These are phyloP conservation scores for Cryptoblepharus egeriae DNA, from an alignment of 2,797 vertebrate species.

Conservation along the genomic window DNA sequence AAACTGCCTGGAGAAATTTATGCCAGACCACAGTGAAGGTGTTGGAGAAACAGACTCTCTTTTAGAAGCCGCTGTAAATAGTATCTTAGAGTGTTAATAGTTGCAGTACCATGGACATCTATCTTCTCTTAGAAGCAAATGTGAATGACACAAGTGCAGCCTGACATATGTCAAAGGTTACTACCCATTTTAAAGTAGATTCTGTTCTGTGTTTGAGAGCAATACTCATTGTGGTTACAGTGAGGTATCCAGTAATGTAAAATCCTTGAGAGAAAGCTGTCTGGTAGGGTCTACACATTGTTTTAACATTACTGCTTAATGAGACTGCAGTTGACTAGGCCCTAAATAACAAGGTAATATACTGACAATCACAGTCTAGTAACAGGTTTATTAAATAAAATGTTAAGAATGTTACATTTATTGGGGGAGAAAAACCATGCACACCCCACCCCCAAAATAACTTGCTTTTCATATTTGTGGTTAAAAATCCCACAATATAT, in stretches of 20 bases:
- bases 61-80: slow-evolving; percentile 99
- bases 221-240: slow-evolving; percentile 80
- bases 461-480: slow-evolving; percentile 12
- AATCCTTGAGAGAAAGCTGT: slow-evolving; percentile 78
- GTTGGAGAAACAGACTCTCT: slow-evolving; percentile 93
- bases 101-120: slow-evolving; percentile 71
- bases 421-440: slow-evolving; percentile 69
- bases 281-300: slow-evolving; percentile 75
- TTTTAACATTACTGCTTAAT: slow-evolving; percentile 59
- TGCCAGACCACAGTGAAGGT: slow-evolving; percentile 83
- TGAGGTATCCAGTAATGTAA: slow-evolving; percentile 72
- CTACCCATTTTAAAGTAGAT: slow-evolving; percentile 76
- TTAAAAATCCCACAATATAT: slow-evolving; percentile 44
- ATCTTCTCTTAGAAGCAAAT: slow-evolving; percentile 76
- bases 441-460: slow-evolving; percentile 48
- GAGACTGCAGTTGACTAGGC: slow-evolving; percentile 69
- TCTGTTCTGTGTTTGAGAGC: slow-evolving; percentile 81
- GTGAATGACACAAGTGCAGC: slow-evolving; percentile 78
- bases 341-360: slow-evolving; percentile 72
- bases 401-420: slow-evolving; percentile 63
- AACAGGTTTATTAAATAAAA: slow-evolving; percentile 76
- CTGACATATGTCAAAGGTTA: slow-evolving; percentile 77
- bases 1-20: slow-evolving; percentile 83
- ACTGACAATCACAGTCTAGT: slow-evolving; percentile 80
- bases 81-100: slow-evolving; percentile 98